Base-by-base conservation (phyloP, 2,888 invertebrate species). In the Minunthozetes semirufus region DNA sequence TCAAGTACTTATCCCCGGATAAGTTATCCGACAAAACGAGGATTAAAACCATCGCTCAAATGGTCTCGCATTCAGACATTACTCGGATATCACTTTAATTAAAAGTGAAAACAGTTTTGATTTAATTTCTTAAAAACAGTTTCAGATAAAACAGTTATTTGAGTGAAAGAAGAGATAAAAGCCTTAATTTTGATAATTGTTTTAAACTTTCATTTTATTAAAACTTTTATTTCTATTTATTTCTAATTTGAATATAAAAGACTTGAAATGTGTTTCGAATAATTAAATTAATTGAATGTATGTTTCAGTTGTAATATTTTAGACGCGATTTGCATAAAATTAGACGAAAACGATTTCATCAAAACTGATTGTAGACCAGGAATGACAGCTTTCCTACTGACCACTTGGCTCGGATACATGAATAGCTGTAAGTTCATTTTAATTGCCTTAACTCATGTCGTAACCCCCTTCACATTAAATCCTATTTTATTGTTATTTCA, bases 401-500 rank as follows among this genome's bases (percentile, higher is more conserved):
- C 95, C 79, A 95, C 96, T 38, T 99, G 98, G 98, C 87, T 98
- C 76, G 98, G 98, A 72, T 99, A 99, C 85, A 94, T 98, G 87
- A 98, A 87, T 81, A 85, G 85, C 76, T 86, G 86, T 80, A 80
- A 13, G 90, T 94, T 94, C 81, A 94, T 13, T 13, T 9, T 42
- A 1, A 11, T 42, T 42, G 13, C 13, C 42, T 33, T 33, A 9
- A n/a, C n/a, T n/a, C 33, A 33, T 8, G 33, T 33, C 33, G 8
- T 8, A 33, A 8, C 33, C 33, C 33, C 8, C 33, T 42, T 11
- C 42, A 42, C 8, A 42, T 42, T 42, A 42, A 1, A 1, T 11
- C 8, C 33, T 33, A 33, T 33, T 42, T 13, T 13, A 42, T 42
- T 8, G 42, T 42, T 42, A 13, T 13, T 11, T 1, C 11, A 42